phyloP scores from a whole-genome alignment of 2,888 invertebrate species.

The Agapetus fuscipes region DNA sequence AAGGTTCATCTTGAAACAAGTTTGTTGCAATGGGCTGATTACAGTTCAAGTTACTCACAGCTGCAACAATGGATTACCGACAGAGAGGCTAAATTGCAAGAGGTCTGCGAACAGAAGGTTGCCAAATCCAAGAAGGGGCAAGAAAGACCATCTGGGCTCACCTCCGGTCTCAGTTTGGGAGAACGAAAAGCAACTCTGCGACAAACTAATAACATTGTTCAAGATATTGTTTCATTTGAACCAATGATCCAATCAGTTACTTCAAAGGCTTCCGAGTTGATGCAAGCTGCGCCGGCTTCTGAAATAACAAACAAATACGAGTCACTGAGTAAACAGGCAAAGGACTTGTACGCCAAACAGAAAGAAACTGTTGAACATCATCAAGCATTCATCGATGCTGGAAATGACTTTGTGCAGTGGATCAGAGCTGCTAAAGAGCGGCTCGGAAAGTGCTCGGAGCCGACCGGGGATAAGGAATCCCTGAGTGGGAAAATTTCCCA shows the following conservation, averaged over 20 bases:
- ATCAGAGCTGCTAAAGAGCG: conserved; percentile 83
- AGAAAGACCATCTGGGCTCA: conserved; percentile 56
- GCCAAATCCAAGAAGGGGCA: conserved; percentile 69
- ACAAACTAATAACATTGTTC: conserved; percentile 89
- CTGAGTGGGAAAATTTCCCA: conserved; percentile 79
- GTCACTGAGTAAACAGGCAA: conserved; percentile 80
- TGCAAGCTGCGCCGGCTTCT: conserved; percentile 83
- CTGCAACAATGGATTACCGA: conserved; percentile 92
- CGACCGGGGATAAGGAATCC: conserved; percentile 85
- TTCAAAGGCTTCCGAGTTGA: conserved; percentile 85
- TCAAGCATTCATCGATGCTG: conserved; percentile 85
- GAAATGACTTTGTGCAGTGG: conserved; percentile 89
- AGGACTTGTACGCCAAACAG: conserved; percentile 80
- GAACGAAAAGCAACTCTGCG: conserved; percentile 82
- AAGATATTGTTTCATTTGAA: conserved; percentile 93
- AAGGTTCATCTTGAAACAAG: conserved; percentile 87
- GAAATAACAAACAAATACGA: conserved; percentile 90
- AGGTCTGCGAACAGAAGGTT: conserved; percentile 79
- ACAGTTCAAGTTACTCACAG: conserved; percentile 86
- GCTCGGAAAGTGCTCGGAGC: conserved; percentile 84
- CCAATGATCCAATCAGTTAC: conserved; percentile 95
- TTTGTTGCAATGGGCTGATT: conserved; percentile 91
- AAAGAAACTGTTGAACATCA: conserved; percentile 85
- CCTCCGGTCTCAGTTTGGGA: conserved; percentile 66
- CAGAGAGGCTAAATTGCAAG: conserved; percentile 83